Evolutionary conservation across 1,140 invertebrate species (phyloP), one percentile per base, ranked within the genome.

Genomic region (Pogonognathellus flavescens): DNA sequence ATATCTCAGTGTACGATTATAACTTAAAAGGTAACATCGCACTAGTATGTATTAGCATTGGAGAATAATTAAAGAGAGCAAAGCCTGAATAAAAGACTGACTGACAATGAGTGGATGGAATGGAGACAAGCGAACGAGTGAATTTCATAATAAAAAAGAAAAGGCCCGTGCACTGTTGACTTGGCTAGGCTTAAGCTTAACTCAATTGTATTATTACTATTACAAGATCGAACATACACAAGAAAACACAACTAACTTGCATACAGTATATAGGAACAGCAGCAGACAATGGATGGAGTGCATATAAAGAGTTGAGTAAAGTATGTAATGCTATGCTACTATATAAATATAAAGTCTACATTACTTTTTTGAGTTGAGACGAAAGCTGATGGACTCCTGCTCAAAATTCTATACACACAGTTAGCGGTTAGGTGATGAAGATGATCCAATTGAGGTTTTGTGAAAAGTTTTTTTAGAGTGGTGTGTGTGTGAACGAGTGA

Each of bases 81-180:
- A 25, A 18, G 14, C 25, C 11, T 9, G 14, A 66, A 66, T 66
- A 66, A 66, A 66, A 66, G 22, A 25, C 22, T 66, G 18, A 66
- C 62, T 66, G 62, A 66, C 62, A 66, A 66, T 25, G 20, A 13
- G 22, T 25, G 62, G 25, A 66, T 66, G 14, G 14, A 6, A 66
- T 66, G 3, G 22, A 66, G 22, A 31, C 22, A 31, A 20, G 14
- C 22, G 20, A 25, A 66, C 20, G 18, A 10, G 13, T 11, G 10
- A 66, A 25, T 13, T 13, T 11, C 22, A 55, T 66, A 66, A 66
- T 66, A 66, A 66, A 66, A 66, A 66, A 66, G 22, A 66, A 66
- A 66, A 66, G 62, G 22, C 62, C 62, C 62, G 62, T 66, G 22
- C 62, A 66, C 62, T 66, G 20, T 66, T 66, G 20, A 66, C 62